Conservation (phyloP, 2,797 vertebrate species). For the Pseudocheirus occidentalis region DNA sequence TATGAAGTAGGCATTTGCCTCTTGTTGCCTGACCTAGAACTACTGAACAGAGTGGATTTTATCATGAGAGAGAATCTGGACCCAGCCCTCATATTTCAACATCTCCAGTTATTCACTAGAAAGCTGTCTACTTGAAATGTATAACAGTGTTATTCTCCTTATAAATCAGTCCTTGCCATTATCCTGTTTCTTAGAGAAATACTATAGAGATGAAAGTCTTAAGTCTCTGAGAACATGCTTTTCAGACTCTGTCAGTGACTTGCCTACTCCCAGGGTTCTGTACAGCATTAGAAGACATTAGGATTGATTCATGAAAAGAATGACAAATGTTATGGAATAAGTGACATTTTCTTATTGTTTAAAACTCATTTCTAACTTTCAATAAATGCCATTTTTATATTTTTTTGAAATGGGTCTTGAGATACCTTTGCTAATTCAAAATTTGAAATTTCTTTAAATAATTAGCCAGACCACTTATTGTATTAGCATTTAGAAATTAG, state of each 20-base stretch:
- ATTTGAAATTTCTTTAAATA: conserved; percentile 44
- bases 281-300: conserved; percentile 67
- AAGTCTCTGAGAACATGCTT: not conserved
- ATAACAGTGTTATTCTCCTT: not conserved
- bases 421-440: conserved; percentile 44
- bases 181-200: conserved; percentile 53
- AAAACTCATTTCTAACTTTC: conserved; percentile 62
- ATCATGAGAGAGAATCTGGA: not conserved
- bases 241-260: conserved; percentile 62
- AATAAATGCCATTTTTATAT: conserved; percentile 60
- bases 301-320: conserved; percentile 64
- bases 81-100: not conserved
- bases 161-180: conserved; percentile 56
- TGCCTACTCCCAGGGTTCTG: conserved; percentile 68
- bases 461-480: conserved; percentile 50
- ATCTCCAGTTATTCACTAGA: conserved; percentile 43
- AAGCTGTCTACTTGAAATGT: conserved; percentile 65
- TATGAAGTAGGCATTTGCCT: conserved; percentile 11
- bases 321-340: conserved; percentile 61
- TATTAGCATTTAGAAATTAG: conserved; percentile 50
- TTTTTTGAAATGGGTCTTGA: conserved; percentile 62
- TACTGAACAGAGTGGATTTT: conserved; percentile 31
- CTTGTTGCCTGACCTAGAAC: not conserved
- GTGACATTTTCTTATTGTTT: conserved; percentile 52
- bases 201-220: conserved; percentile 64